These are phyloP conservation scores for Microctenopoma stevenorrisi DNA, from an alignment of 2,797 vertebrate genomes.

Conservation along the genomic window DNA sequence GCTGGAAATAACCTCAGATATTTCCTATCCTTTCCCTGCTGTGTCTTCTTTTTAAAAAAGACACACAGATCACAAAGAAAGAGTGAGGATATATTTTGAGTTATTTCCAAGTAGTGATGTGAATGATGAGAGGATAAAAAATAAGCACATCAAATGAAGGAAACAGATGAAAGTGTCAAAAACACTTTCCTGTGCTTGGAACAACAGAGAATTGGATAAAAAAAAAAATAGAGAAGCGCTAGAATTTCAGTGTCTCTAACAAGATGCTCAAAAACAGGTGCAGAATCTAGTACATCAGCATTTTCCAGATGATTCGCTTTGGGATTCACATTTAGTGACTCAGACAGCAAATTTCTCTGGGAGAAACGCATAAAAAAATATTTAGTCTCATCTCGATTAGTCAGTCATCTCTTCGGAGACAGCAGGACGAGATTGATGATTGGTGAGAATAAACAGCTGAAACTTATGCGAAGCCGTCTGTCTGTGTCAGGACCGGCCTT, in stretches of 20 bases:
- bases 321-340: constrained; percentile 55
- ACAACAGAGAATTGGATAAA: constrained; percentile 6
- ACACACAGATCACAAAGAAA: background rate
- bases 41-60: no score
- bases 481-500: constrained; percentile 65
- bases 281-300: constrained; percentile 52
- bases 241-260: constrained; percentile 28
- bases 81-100: background rate
- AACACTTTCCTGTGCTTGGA: constrained; percentile 5
- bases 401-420: constrained; percentile 61
- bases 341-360: constrained; percentile 61
- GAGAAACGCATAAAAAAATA: constrained; percentile 58
- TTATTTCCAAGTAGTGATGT: background rate
- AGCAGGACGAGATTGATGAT: constrained; percentile 63
- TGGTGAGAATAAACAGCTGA: constrained; percentile 73
- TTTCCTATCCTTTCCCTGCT: no score
- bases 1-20: no score
- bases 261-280: constrained; percentile 39
- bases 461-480: constrained; percentile 67
- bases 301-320: constrained; percentile 63
- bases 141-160: constrained; percentile 7
- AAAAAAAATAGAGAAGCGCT: constrained; percentile 1
- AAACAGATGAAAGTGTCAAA: constrained; percentile 24
- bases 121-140: constrained; percentile 24
- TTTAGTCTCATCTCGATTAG: constrained; percentile 71